Base-by-base conservation (phyloP, 2,797 vertebrate genomes). In the Mallotus villosus region DNA sequence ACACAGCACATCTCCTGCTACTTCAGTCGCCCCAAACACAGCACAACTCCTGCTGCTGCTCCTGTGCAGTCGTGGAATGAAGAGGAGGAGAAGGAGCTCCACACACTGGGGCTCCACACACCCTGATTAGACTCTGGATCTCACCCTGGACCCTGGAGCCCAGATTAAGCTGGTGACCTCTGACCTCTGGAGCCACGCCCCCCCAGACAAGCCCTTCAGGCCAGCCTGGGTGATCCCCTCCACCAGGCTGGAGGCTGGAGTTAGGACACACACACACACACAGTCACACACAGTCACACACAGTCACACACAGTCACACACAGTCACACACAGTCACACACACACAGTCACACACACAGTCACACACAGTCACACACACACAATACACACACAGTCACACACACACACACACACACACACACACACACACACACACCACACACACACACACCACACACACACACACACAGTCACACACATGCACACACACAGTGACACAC, bases 81-180 rank as follows among this genome's bases (percentile, higher is more conserved):
- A 41, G 61, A 0, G 51, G 61, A 12, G 32, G 68, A 49, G 46
- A 11, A 2, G 11, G 46, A 46, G 81, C 73, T 77, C 73, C 76
- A 80, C 71, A 71, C 83, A 89, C 89, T n/a, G n/a, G n/a, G 75
- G 81, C 73, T 77, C 73, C 76, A 80, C 71, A 71, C 83, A 89
- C 89, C 88, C 91, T 91, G 91, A 94, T 93, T 91, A 93, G 90
- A 82, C 84, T 79, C 84, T 81, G 85, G 82, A 92, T 93, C 93
- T 93, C 93, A 93, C 90, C 90, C 90, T 89, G 85, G 80, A 88
- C 89, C 91, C 84, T 73, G 78, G 88, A 83, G 90, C 86, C 86
- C 86, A 91, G 90, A 92, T 92, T 92, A 93, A 91, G 87, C 85
- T 77, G 75, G 68, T 84, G 91, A 86, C 90, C 93, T 92, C 86